phyloP scores from a whole-genome alignment of 2,888 invertebrate species.

The Biston betularia region DNA sequence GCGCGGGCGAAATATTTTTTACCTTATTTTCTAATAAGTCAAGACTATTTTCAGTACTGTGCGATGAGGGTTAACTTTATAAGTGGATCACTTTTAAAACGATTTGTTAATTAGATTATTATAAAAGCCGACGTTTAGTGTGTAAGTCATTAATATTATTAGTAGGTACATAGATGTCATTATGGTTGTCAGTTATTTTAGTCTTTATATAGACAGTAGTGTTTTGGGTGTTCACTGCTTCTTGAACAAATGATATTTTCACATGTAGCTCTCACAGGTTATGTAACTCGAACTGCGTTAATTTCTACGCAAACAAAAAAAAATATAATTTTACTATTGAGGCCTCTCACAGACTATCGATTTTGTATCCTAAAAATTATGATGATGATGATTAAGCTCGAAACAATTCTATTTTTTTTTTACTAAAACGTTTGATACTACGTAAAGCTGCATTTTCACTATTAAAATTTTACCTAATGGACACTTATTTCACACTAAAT shows the following conservation, averaged over 20 bases:
- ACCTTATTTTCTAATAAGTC: background rate
- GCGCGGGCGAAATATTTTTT: background rate
- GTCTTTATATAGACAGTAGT: background rate
- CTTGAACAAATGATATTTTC: background rate
- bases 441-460: background rate
- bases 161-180: conserved; percentile 1
- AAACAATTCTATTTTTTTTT: background rate
- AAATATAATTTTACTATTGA: no score
- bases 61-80: conserved; percentile 11
- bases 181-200: conserved; percentile 7
- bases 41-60: background rate
- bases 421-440: background rate
- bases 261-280: no score
- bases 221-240: background rate
- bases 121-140: conserved; percentile 13
- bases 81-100: background rate
- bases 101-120: conserved; percentile 16
- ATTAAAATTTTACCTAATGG: background rate
- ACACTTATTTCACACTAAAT: background rate
- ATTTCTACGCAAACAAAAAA: no score
- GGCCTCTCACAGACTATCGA: no score
- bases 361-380: no score
- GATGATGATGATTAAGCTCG: no score
- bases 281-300: no score
- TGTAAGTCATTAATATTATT: conserved; percentile 8